Conservation (phyloP, 2,797 vertebrate genomes). For the Sardinella longiceps region DNA sequence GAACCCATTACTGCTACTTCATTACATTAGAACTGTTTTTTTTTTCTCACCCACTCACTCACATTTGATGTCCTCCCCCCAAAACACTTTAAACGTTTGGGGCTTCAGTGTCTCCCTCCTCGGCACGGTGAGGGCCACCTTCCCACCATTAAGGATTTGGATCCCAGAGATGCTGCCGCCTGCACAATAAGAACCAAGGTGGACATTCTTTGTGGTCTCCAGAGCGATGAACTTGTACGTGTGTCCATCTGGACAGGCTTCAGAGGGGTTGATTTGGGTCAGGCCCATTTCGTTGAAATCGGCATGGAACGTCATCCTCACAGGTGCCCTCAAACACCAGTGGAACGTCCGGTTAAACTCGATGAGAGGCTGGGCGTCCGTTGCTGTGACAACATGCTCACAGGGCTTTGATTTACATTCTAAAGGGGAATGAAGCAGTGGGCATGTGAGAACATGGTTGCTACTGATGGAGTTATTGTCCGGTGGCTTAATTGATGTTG, state of each 20-base stretch:
- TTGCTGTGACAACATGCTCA: conserved; percentile 68
- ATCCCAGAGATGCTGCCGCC: conserved; percentile 55
- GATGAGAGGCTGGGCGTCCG: conserved; percentile 57
- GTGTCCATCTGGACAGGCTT: conserved; percentile 74
- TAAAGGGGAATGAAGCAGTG: conserved; percentile 51
- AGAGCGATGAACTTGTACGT: conserved; percentile 70
- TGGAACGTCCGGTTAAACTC: conserved; percentile 79
- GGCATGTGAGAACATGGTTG: neutral
- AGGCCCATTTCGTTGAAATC: conserved; percentile 74
- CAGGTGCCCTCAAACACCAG: conserved; percentile 75
- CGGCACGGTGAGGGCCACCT: conserved; percentile 66
- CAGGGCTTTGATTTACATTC: conserved; percentile 67
- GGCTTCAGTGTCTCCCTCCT: conserved; percentile 57
- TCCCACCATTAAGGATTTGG: conserved; percentile 57
- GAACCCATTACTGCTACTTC: neutral
- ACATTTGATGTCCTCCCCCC: conserved; percentile 57
- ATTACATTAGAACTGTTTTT: neutral
- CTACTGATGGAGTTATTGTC: neutral
- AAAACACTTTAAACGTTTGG: conserved; percentile 56
- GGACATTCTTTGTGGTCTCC: conserved; percentile 37
- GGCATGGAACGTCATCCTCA: conserved; percentile 64
- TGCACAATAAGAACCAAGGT: conserved; percentile 68
- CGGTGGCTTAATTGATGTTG: too few species aligned
- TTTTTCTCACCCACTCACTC: conserved; percentile 21
- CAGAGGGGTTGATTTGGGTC: conserved; percentile 74